Evolutionary conservation across 2,113 vertebrate species (phyloP), one percentile per base, ranked within the genome.

Genomic region (Semicossyphus pulcher): DNA sequence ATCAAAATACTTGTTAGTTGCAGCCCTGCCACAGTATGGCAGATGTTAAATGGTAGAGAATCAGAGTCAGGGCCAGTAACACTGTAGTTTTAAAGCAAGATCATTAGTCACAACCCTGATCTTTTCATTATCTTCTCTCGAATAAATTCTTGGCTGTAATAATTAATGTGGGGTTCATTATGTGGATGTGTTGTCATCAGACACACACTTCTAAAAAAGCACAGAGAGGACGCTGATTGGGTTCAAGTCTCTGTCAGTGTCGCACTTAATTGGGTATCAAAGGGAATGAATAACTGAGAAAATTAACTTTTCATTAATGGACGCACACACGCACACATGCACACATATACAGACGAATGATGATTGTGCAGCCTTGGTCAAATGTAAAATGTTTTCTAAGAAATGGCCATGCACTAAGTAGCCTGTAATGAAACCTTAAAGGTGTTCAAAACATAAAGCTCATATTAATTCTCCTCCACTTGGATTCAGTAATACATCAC

Each of bases 201-300:
- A 57, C 57, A 70, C 44, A 61, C 47, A 41, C 71, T 67, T 76
- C 49, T 66, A 67, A 78, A 71, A 72, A 75, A 32, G 5, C 31
- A 54, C 28, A 54, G 45, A 53, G 41, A 47, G 44, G 25, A 67
- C 4, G 18, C 48, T 78, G 76, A 83, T 84, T 74, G 64, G 51
- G 77, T 85, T 87, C 73, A 87, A 80, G 57, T 53, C 47, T 75
- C 44, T 71, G 68, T 74, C 66, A 78, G 68, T 76, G 62, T 76
- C 76, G 68, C 37, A 51, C 82, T 76, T 80, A 82, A 81, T 84
- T 49, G 31, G 80, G 58, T 57, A 61, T 49, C 7, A 23, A 14
- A 56, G 34, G 72, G 54, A 68, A 64, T 62, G 37, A 75, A 83
- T 51, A 74, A 64, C 36, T 56, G 49, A 49, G 36, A 69, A 88